phyloP scores from a whole-genome alignment of 2,888 invertebrate genomes.

The Epinotia nisella region DNA sequence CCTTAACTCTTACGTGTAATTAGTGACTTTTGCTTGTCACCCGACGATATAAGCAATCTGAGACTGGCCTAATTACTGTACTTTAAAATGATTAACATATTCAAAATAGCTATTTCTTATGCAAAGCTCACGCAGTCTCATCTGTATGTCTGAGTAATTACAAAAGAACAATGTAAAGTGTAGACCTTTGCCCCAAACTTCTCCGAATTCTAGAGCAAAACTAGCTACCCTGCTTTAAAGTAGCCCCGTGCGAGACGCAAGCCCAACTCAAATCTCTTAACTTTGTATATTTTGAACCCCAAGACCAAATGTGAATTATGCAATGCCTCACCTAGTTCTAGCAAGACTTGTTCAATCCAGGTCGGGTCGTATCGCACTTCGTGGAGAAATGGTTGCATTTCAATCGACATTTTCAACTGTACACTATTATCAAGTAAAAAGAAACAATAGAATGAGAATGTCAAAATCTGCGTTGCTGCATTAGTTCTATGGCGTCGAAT shows the following conservation, averaged over 20 bases:
- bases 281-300: background rate
- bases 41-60: too few relatives aligned
- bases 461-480: background rate
- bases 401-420: slow-evolving; percentile 52
- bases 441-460: background rate
- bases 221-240: too few relatives aligned
- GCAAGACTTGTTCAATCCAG: slow-evolving; percentile 65
- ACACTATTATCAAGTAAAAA: background rate
- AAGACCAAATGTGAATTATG: slow-evolving; percentile 2
- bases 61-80: background rate
- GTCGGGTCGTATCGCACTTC: slow-evolving; percentile 59
- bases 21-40: too few relatives aligned
- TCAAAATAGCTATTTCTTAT: background rate
- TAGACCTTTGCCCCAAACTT: background rate
- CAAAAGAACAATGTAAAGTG: too few relatives aligned
- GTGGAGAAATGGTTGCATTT: slow-evolving; percentile 54
- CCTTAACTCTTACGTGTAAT: too few relatives aligned
- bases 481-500: slow-evolving; percentile 28
- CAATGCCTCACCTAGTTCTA: slow-evolving; percentile 63
- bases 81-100: too few relatives aligned
- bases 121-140: too few relatives aligned
- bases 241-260: too few relatives aligned
- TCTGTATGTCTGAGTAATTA: background rate
- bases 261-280: background rate
- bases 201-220: background rate